A percentile compares a stretch with the other conserved stretches of the same genome.
These are phyloP conservation scores for Telmatochromis sp. DNA, from an alignment of 2,113 vertebrate species.

Conservation along the genomic window DNA sequence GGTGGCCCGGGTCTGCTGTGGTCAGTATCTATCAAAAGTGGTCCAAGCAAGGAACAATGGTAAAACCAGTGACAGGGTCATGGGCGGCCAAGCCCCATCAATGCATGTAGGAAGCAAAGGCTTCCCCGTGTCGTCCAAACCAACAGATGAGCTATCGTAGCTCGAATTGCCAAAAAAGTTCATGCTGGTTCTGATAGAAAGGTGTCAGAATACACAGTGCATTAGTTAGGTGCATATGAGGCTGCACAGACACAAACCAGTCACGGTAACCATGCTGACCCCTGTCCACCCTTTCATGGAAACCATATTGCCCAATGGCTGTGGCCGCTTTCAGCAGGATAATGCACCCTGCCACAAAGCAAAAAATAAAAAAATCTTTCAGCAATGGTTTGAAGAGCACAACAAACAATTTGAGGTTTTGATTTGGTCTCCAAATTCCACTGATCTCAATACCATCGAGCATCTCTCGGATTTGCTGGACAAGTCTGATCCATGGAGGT, in stretches of 20 bases:
- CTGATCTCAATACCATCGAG: background rate
- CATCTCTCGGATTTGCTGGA: background rate
- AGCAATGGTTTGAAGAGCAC: background rate
- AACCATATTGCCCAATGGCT: background rate
- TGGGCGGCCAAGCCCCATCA: background rate
- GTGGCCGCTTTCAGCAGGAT: background rate
- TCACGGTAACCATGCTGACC: background rate
- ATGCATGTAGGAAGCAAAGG: background rate
- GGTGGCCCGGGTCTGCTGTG: background rate
- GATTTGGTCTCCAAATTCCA: background rate
- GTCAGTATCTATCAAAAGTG: background rate
- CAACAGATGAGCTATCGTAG: background rate
- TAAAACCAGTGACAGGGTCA: background rate
- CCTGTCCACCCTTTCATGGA: background rate
- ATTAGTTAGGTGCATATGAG: background rate
- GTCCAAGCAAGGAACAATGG: background rate
- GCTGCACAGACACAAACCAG: background rate
- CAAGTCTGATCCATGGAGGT: background rate
- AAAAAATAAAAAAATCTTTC: background rate
- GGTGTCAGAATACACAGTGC: background rate
- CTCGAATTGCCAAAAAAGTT: background rate
- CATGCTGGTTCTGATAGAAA: background rate
- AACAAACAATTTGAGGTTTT: background rate
- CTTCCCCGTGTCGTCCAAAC: background rate
- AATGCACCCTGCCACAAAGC: background rate